Evolutionary conservation across 2,113 vertebrate species (phyloP).

Genomic region (Strix aluco): DNA sequence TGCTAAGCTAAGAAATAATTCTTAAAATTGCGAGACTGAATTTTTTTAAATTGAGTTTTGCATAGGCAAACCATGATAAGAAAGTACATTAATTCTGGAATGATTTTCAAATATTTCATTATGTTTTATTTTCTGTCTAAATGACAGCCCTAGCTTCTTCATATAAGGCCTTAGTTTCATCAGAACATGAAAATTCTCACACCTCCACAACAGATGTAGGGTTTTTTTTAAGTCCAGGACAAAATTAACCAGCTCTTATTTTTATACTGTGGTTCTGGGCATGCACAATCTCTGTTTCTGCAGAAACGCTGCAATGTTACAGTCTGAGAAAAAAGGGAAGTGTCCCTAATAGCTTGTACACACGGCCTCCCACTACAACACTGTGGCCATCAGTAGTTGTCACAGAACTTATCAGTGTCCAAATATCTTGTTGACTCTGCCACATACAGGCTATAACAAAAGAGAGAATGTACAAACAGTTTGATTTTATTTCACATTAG

Average conservation of each 20-base stretch:
- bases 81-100: neutral
- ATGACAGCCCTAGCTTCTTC: neutral
- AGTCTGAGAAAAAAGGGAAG: neutral
- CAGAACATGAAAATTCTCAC: neutral
- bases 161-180: neutral
- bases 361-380: neutral
- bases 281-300: neutral
- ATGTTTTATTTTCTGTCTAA: neutral
- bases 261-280: neutral
- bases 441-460: neutral
- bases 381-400: neutral
- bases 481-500: neutral
- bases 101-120: neutral
- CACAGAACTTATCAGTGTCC: neutral
- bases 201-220: neutral
- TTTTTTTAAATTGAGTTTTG: neutral
- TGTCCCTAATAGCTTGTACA: neutral
- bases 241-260: constrained; percentile 39
- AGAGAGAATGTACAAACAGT: neutral
- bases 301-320: neutral
- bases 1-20: neutral
- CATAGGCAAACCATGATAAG: neutral
- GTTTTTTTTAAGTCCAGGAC: neutral
- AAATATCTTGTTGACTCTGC: neutral
- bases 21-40: neutral